Evolutionary conservation across 2,113 vertebrate species (phyloP).

Genomic region (Hydrolagus affinis): DNA sequence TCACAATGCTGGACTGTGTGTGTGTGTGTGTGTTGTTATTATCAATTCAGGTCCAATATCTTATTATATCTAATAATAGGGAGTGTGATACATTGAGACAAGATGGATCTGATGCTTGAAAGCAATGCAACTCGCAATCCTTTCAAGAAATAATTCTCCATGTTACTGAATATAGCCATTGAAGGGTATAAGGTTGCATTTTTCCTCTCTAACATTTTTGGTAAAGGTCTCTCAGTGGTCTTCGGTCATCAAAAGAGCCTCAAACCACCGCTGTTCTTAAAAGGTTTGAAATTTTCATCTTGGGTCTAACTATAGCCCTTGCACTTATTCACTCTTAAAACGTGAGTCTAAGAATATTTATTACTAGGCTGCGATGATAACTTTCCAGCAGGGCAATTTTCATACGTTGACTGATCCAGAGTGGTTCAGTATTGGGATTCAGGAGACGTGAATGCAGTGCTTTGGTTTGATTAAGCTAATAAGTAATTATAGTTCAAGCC

Average conservation of each 20-base stretch:
- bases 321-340: background rate
- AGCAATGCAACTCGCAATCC: background rate
- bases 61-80: background rate
- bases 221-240: background rate
- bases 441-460: background rate
- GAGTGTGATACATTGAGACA: too few relatives aligned
- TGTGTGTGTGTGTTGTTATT: background rate
- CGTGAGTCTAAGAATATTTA: background rate
- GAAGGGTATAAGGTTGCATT: background rate
- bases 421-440: background rate
- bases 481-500: background rate
- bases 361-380: background rate
- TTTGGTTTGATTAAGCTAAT: background rate
- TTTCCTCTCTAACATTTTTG: background rate
- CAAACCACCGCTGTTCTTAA: background rate
- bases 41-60: background rate
- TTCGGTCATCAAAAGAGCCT: background rate
- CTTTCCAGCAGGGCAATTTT: background rate
- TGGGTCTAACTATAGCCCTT: background rate
- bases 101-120: background rate
- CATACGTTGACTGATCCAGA: background rate
- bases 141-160: background rate
- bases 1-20: background rate
- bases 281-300: conserved; percentile 8
- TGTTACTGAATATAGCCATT: background rate